Evolutionary conservation across 35 echinoderm and acorn worm genomes (phyloP).

Genomic region (Hemicentrotus pulcherrimus): DNA sequence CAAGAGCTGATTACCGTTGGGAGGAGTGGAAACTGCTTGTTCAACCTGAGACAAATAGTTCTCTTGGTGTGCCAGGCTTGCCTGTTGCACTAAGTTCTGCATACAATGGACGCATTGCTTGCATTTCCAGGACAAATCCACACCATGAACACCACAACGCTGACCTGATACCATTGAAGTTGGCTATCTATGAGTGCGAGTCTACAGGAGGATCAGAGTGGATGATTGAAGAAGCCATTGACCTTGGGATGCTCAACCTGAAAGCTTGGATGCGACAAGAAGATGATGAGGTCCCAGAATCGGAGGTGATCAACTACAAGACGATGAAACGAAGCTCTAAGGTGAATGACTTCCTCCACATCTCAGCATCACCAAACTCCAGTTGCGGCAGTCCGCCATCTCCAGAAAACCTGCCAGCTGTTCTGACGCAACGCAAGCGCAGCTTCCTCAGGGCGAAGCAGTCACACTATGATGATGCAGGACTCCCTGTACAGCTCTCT

Average conservation of each 20-base stretch:
- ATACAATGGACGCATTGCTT: constrained; percentile 92
- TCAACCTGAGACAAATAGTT: constrained; percentile 62
- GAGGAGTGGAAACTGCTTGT: constrained; percentile 90
- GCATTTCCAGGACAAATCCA: constrained; percentile 74
- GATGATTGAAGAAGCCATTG: constrained; percentile 86
- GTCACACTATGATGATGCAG: constrained; percentile 28
- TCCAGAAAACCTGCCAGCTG: constrained; percentile 38
- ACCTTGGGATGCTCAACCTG: constrained; percentile 68
- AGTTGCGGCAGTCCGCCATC: constrained; percentile 17
- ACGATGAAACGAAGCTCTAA: constrained; percentile 97
- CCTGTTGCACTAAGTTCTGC: constrained; percentile 89
- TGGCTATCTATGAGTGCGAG: constrained; percentile 90
- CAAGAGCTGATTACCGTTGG: constrained; percentile 78
- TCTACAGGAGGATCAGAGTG: constrained; percentile 96
- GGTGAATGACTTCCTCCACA: constrained; percentile 82
- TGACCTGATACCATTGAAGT: constrained; percentile 60
- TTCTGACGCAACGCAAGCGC: constrained; percentile 36
- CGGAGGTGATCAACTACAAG: constrained; percentile 80
- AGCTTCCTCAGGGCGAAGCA: constrained; percentile 27
- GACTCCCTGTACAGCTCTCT: constrained; percentile 78
- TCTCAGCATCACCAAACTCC: constrained; percentile 47
- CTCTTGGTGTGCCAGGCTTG: constrained; percentile 66
- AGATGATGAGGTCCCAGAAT: constrained; percentile 43
- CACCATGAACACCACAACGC: background rate
- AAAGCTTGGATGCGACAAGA: constrained; percentile 57